Base-by-base conservation (phyloP, 1,140 invertebrate species). In the Macrocentrus cingulum region DNA sequence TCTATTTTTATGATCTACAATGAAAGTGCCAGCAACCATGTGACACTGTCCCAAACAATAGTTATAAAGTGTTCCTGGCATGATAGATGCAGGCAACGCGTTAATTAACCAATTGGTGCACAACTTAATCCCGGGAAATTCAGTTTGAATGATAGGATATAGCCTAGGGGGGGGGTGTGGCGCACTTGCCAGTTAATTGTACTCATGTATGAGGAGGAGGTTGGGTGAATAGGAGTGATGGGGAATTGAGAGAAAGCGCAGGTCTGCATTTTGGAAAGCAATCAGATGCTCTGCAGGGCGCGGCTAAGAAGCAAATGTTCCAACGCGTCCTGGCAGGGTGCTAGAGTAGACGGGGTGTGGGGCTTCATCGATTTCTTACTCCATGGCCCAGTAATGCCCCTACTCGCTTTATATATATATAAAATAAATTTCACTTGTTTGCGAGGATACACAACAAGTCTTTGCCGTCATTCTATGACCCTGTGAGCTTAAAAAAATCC, bases 281-380 rank as follows among this genome's bases (percentile, higher is more conserved):
- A 39, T 39, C 36, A 13, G 36, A 13, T 39, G 36, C 60, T 58
- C 60, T 58, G 60, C 60, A 65, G 70, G 74, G 71, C 58, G 71
- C 72, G 71, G 73, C 67, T 67, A 67, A 70, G 68, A 61, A 73
- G 66, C 53, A 57, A 68, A 64, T 64, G 64, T 60, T 67, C 49
- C 49, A 50, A 57, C 65, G 61, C 57, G 51, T 45, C 37, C 25
- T 20, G 13, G 23, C 34, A 45, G 29, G 36, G n/a, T n/a, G n/a
- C n/a, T 36, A 56, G 41, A 57, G 48, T 41, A 52, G 36, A n/a
- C 13, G 36, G 15, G 36, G 7, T 39, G 36, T 45, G 72, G 66
- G 63, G 75, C 76, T 76, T 77, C 66, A 79, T 79, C 75, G 75
- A 77, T 79, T 74, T 76, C 74, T 76, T 74, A 73, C 68, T 65